Evolutionary conservation across 1,140 invertebrate species (phyloP).

Genomic region (Calliphora vicina): DNA sequence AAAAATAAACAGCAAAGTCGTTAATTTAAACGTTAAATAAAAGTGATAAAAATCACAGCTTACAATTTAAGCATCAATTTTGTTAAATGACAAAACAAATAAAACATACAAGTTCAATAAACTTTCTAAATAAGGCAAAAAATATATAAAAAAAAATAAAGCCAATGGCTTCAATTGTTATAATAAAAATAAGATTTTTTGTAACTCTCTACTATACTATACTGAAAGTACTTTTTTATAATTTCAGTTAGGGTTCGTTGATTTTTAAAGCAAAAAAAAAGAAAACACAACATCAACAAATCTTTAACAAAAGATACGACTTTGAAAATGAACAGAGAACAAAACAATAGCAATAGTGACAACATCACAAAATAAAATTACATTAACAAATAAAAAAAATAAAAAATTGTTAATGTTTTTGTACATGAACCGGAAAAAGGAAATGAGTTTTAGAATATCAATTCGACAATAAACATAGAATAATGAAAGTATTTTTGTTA

Average conservation of each 20-base stretch:
- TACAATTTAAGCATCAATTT: background rate
- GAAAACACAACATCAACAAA: background rate
- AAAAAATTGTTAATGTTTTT: background rate
- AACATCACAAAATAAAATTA: background rate
- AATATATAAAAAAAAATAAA: background rate
- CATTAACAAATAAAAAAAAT: background rate
- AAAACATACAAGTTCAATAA: background rate
- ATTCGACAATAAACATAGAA: background rate
- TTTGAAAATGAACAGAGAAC: background rate
- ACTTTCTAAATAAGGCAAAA: constrained; percentile 16
- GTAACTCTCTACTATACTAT: too few species aligned
- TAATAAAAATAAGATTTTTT: constrained; percentile 9
- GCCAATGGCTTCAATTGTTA: constrained; percentile 18
- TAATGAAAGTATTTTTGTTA: background rate
- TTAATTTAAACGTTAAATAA: background rate
- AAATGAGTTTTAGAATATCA: constrained; percentile 33
- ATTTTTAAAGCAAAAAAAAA: background rate
- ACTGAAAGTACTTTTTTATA: background rate
- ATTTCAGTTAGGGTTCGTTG: constrained; percentile 27
- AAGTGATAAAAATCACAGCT: background rate
- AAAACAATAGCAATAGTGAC: background rate
- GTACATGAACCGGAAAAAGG: constrained; percentile 18
- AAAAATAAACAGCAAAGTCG: background rate
- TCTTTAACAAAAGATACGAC: background rate
- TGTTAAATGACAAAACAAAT: background rate